Conservation (phyloP, 2,113 vertebrate genomes). For the Bufo bufo region DNA sequence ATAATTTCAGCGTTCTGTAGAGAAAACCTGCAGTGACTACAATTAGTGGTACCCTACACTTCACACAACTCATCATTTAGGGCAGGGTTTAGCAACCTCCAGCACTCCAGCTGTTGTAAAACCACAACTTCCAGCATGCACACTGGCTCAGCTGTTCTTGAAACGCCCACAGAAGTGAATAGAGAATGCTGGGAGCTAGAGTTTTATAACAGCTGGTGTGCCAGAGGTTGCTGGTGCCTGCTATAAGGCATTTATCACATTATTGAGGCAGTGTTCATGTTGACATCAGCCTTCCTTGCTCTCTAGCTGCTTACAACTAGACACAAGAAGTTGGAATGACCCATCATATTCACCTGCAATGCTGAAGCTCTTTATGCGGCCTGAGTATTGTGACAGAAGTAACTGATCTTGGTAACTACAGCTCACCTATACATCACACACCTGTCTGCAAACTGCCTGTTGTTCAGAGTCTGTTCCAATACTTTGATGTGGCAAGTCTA, state of each 20-base stretch:
- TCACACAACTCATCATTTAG: too few relatives aligned
- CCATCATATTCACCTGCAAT: background rate
- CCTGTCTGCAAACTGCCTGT: background rate
- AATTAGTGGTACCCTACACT: background rate
- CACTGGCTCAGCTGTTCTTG: too few relatives aligned
- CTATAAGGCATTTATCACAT: too few relatives aligned
- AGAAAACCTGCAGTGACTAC: background rate
- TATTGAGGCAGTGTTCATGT: background rate
- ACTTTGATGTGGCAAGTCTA: constrained; percentile 2
- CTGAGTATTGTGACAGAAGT: background rate
- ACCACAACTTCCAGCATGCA: too few relatives aligned
- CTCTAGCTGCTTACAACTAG: background rate
- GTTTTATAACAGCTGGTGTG: too few relatives aligned
- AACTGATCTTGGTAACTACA: background rate
- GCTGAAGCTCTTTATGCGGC: background rate
- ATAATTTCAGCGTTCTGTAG: background rate
- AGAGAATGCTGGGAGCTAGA: too few relatives aligned
- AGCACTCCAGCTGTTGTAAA: too few relatives aligned
- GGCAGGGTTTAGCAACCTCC: too few relatives aligned
- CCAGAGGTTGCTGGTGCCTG: too few relatives aligned
- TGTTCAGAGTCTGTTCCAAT: background rate
- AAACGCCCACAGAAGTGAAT: too few relatives aligned
- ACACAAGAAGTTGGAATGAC: background rate
- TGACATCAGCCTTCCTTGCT: background rate
- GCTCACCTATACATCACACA: background rate